Percentiles rank a stretch among this genome's conserved stretches.
Conservation (phyloP, 2,113 vertebrate genomes). For the Pongo pygmaeus region DNA sequence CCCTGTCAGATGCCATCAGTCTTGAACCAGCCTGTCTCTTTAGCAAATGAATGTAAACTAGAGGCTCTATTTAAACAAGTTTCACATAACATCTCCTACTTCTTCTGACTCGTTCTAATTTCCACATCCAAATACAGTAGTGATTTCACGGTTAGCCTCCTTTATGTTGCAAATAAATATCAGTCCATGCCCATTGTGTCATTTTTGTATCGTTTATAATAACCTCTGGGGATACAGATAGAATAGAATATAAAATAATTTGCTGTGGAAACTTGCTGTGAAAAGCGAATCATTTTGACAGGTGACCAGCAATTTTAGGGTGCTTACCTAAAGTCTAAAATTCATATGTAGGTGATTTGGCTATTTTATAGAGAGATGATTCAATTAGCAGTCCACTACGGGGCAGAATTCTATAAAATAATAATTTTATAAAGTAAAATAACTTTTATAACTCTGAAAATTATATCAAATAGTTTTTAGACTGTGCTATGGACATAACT, state of each 20-base stretch:
- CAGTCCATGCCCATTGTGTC: background rate
- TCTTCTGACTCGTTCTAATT: background rate
- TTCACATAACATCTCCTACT: background rate
- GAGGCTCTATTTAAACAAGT: background rate
- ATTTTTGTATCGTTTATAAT: background rate
- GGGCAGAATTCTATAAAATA: slow-evolving; percentile 11
- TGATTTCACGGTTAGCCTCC: background rate
- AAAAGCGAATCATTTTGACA: slow-evolving; percentile 18
- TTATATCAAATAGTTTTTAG: background rate
- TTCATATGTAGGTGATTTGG: background rate
- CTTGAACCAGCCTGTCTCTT: background rate
- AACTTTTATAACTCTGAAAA: slow-evolving; percentile 1
- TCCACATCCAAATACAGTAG: background rate
- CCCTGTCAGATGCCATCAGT: background rate
- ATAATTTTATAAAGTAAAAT: slow-evolving; percentile 6
- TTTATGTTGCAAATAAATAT: slow-evolving; percentile 14
- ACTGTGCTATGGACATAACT: background rate
- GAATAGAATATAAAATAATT: background rate
- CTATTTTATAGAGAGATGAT: background rate
- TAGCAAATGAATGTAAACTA: background rate
- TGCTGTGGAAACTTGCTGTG: background rate
- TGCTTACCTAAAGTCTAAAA: slow-evolving; percentile 24
- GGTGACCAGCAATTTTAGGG: background rate
- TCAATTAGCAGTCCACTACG: background rate
- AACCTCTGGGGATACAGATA: background rate